Evolutionary conservation across 2,888 invertebrate species (phyloP).

Genomic region (Notodromas monacha): DNA sequence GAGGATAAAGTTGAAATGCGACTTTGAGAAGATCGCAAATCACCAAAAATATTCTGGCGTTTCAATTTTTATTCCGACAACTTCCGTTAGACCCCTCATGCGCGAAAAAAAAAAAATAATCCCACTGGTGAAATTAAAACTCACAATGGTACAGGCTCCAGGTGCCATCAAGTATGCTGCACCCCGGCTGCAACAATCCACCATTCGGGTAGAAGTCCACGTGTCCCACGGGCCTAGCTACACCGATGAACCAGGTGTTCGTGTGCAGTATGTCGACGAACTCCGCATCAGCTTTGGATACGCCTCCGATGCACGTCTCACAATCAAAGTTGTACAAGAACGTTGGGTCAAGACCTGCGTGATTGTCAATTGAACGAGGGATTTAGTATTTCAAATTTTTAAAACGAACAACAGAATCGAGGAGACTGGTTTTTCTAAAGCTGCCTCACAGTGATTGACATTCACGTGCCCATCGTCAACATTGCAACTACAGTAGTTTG

Average conservation of each 20-base stretch:
- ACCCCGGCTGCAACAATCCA: background rate
- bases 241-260: background rate
- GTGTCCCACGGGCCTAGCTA: background rate
- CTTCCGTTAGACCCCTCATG: background rate
- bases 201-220: conserved; percentile 1
- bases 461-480: no score
- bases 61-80: no score
- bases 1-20: no score
- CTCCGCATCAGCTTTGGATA: background rate
- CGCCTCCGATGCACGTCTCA: background rate
- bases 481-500: no score
- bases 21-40: no score
- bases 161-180: background rate
- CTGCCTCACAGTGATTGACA: no score
- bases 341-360: background rate
- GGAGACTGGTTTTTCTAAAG: no score
- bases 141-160: background rate
- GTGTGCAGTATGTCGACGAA: background rate
- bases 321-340: conserved; percentile 1
- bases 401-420: no score
- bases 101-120: background rate
- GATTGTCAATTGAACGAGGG: no score
- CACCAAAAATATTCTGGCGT: no score
- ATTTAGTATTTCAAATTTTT: no score
- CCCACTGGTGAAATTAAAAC: background rate